These are phyloP conservation scores for Sphenodon punctatus DNA, from an alignment of 2,797 vertebrate genomes.

Conservation along the genomic window DNA sequence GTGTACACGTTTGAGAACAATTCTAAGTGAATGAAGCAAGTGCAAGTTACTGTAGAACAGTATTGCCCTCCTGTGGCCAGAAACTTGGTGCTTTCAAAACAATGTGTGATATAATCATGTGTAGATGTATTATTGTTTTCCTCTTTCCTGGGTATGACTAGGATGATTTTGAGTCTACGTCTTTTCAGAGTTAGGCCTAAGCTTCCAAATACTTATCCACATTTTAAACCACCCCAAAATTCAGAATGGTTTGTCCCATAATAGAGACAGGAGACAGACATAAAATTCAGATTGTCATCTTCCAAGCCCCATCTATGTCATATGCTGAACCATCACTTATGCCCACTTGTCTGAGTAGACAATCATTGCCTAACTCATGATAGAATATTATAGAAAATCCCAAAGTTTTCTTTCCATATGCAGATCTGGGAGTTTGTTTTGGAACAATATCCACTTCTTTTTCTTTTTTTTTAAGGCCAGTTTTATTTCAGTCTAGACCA, in stretches of 20 bases:
- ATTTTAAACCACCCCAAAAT: background rate
- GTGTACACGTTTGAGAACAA: background rate
- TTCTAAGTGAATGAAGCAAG: background rate
- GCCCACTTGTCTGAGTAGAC: too few relatives aligned
- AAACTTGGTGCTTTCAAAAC: background rate
- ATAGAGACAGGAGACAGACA: background rate
- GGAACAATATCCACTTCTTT: too few relatives aligned
- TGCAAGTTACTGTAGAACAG: slow-evolving; percentile 42
- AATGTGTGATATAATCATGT: accelerated
- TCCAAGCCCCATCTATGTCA: background rate
- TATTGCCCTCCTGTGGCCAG: slow-evolving; percentile 66
- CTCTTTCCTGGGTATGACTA: background rate
- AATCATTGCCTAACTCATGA: too few relatives aligned
- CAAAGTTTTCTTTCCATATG: too few relatives aligned
- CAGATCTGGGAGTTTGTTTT: too few relatives aligned
- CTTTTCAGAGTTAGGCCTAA: background rate
- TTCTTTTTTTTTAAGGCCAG: too few relatives aligned
- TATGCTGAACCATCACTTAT: too few relatives aligned
- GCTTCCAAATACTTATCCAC: too few relatives aligned
- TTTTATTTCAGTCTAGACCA: background rate
- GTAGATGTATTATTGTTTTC: background rate
- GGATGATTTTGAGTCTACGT: background rate
- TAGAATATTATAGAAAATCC: too few relatives aligned
- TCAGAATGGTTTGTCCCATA: background rate
- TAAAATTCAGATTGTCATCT: background rate